These are phyloP conservation scores for Aproaerema taeniolella DNA, from an alignment of 2,888 invertebrate species.

Conservation along the genomic window DNA sequence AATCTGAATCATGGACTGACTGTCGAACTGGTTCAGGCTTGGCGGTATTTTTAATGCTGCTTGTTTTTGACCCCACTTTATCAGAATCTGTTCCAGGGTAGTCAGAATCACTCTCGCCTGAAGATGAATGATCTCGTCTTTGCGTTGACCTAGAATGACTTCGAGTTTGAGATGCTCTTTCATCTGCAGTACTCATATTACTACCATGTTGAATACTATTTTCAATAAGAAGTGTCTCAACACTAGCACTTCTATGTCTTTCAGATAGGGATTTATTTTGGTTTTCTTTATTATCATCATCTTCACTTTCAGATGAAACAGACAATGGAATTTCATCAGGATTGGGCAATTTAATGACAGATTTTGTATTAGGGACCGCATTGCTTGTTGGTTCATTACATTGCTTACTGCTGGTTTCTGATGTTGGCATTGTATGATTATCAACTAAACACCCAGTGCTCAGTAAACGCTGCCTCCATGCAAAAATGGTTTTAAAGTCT, in stretches of 20 bases:
- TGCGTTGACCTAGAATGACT: constrained; percentile 44
- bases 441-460: constrained; percentile 63
- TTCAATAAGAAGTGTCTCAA: constrained; percentile 49
- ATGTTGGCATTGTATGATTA: too few relatives aligned
- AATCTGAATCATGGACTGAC: constrained; percentile 46
- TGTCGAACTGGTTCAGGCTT: constrained; percentile 21
- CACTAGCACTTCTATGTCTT: constrained; percentile 46
- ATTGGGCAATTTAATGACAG: constrained; percentile 35
- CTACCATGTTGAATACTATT: constrained; percentile 31
- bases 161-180: constrained; percentile 33
- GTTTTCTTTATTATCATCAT: constrained; percentile 28
- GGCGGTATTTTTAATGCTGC: constrained; percentile 13
- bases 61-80: constrained; percentile 26
- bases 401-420: constrained; percentile 17
- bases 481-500: constrained; percentile 68
- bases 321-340: constrained; percentile 61
- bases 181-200: constrained; percentile 35
- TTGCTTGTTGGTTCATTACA: constrained; percentile 17
- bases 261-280: constrained; percentile 22
- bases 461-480: constrained; percentile 59
- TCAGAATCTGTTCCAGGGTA: constrained; percentile 54
- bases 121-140: constrained; percentile 45
- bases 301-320: constrained; percentile 54
- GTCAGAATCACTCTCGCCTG: constrained; percentile 50
- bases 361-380: background rate